Base-by-base conservation (phyloP, 2,888 invertebrate species). In the Nebria brevicollis region DNA sequence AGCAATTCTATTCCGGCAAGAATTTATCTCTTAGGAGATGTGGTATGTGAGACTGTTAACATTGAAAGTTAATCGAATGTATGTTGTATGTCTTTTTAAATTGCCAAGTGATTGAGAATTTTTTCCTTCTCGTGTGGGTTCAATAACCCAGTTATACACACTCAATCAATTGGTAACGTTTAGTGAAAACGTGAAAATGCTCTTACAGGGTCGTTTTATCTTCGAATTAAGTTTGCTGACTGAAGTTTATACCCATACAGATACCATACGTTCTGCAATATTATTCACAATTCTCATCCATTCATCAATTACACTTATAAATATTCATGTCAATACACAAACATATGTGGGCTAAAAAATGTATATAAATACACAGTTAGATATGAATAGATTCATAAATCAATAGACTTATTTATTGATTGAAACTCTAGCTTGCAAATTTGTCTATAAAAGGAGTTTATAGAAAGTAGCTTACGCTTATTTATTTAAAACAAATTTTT, bases 31-130 rank as follows among this genome's bases (percentile, higher is more conserved):
- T 8, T 11, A 54, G 54, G 2, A 11, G 54, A 2, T 8, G 13
- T 54, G 54, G 54, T 54, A 54, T 54, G 54, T 54, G 54, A 54
- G 34, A 66, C 66, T 54, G 54, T 75, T 20, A 75, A 66, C 76
- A 77, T 77, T 77, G 70, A 70, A 77, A 34, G 77, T 64, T 70
- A 77, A 70, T 77, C 77, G 70, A 25, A 68, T 25, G 25, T 68
- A 68, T 68, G 13, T 7, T 25, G 68, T 68, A 74, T 74, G 74
- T 15, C 77, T 77, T 68, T 70, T 77, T 77, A 77, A 77, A 77
- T 77, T 77, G 77, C 77, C 54, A 77, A 77, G 25, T 77, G 77
- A 77, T 77, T 77, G 77, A 70, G 42, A 41, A 41, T 34, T 54
- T 54, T 54, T 54, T 54, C 54, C 54, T 54, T 54, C 54, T 54